Percentiles rank a stretch among this genome's conserved stretches.
These are phyloP conservation scores for Ganaspis brasiliensis DNA, from an alignment of 2,888 invertebrate species.

Conservation along the genomic window DNA sequence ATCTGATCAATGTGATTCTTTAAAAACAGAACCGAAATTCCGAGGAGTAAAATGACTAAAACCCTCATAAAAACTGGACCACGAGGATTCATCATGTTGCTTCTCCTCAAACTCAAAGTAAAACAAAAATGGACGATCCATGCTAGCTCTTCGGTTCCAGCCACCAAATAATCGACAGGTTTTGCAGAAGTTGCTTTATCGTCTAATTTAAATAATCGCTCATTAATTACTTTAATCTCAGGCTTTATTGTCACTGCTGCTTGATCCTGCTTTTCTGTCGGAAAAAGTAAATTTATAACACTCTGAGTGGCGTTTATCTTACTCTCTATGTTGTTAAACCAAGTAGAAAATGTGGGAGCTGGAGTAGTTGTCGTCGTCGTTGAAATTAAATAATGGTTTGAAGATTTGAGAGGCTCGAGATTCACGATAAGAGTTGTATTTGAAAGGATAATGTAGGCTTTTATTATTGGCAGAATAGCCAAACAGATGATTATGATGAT, in stretches of 20 bases:
- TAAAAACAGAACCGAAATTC: constrained; percentile 83
- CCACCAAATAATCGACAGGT: constrained; percentile 87
- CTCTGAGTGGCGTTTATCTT: constrained; percentile 60
- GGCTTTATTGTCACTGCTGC: neutral
- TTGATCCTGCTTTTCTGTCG: constrained; percentile 55
- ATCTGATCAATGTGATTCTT: constrained; percentile 83
- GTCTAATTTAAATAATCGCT: constrained; percentile 61
- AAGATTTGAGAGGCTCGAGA: neutral
- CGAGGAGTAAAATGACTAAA: constrained; percentile 85
- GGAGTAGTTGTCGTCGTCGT: neutral
- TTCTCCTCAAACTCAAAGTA: constrained; percentile 85
- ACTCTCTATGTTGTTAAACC: constrained; percentile 60
- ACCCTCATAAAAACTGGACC: constrained; percentile 87
- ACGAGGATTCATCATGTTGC: constrained; percentile 86
- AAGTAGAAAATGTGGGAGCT: constrained; percentile 34
- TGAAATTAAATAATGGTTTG: neutral
- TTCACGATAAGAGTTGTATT: constrained; percentile 66
- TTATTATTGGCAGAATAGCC: constrained; percentile 86
- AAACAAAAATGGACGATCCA: constrained; percentile 93
- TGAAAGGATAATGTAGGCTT: constrained; percentile 85
- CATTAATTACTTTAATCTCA: neutral
- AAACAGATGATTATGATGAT: constrained; percentile 85
- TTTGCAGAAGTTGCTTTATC: constrained; percentile 80
- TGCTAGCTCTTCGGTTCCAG: constrained; percentile 87
- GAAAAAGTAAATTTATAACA: constrained; percentile 69